phyloP scores from a whole-genome alignment of 2,888 invertebrate species.

The Malacosoma neustria region DNA sequence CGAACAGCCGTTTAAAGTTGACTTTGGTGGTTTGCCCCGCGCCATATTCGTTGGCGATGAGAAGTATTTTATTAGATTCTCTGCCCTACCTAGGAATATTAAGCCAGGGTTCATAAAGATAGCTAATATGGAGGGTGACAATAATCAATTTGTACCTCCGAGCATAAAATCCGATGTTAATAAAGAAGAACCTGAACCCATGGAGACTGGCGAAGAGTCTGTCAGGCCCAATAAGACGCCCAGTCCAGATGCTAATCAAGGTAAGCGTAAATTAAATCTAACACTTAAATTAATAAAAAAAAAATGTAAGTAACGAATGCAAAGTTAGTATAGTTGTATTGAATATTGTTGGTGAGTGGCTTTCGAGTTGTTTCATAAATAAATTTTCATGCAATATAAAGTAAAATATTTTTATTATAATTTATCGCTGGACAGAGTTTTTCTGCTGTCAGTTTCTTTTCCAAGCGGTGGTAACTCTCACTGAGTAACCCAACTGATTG shows the following conservation, averaged over 20 bases:
- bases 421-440: no score
- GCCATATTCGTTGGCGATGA: constrained; percentile 83
- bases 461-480: no score
- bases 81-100: constrained; percentile 83
- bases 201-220: constrained; percentile 34
- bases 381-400: no score
- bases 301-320: no score
- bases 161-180: constrained; percentile 20
- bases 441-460: no score
- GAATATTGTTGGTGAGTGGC: no score
- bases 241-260: constrained; percentile 49
- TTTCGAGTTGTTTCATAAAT: no score
- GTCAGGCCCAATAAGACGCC: constrained; percentile 37
- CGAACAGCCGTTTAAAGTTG: constrained; percentile 83
- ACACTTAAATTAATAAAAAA: no score
- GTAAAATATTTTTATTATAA: no score
- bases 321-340: no score
- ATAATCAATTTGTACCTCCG: constrained; percentile 18
- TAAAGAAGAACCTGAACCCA: constrained; percentile 22
- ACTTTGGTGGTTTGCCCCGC: constrained; percentile 89
- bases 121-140: constrained; percentile 80
- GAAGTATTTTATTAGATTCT: constrained; percentile 87
- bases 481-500: no score
- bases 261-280: no score
- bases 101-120: constrained; percentile 82